Evolutionary conservation across 2,888 invertebrate genomes (phyloP).

Genomic region (Colletes collaris): DNA sequence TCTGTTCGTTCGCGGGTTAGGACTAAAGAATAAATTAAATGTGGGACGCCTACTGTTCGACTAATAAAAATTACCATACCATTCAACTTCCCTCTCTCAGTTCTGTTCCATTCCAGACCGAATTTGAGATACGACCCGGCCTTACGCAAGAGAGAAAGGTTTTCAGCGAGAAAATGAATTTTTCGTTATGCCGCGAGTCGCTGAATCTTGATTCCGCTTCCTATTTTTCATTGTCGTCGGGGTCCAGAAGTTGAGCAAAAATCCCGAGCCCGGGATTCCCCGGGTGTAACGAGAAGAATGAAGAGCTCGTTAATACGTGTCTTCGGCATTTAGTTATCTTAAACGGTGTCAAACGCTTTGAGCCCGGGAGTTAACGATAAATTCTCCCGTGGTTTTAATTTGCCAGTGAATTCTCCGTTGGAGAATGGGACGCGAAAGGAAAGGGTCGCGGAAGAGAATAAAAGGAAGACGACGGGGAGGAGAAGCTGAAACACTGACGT

Average conservation of each 20-base stretch:
- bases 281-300: constrained; percentile 60
- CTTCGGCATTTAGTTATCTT: constrained; percentile 71
- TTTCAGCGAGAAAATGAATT: constrained; percentile 32
- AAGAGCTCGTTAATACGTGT: constrained; percentile 72
- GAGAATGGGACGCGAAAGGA: constrained; percentile 40
- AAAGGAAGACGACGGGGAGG: constrained; percentile 7
- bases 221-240: constrained; percentile 45
- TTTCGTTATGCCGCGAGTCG: constrained; percentile 33
- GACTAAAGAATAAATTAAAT: too few species aligned
- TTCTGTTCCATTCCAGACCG: too few species aligned
- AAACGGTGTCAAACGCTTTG: constrained; percentile 66
- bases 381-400: constrained; percentile 74
- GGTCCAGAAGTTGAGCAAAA: constrained; percentile 34
- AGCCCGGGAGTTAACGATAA: constrained; percentile 65
- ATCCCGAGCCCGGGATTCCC: constrained; percentile 40
- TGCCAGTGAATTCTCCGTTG: constrained; percentile 64
- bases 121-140: too few species aligned
- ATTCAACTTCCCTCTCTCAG: too few species aligned
- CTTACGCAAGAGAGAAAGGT: background rate
- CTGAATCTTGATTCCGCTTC: constrained; percentile 45
- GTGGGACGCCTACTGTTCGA: too few species aligned
- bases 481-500: constrained; percentile 58
- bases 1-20: too few species aligned
- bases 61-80: too few species aligned
- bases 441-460: constrained; percentile 12